Conservation (phyloP, 2,113 vertebrate species). For the Xenopus borealis region DNA sequence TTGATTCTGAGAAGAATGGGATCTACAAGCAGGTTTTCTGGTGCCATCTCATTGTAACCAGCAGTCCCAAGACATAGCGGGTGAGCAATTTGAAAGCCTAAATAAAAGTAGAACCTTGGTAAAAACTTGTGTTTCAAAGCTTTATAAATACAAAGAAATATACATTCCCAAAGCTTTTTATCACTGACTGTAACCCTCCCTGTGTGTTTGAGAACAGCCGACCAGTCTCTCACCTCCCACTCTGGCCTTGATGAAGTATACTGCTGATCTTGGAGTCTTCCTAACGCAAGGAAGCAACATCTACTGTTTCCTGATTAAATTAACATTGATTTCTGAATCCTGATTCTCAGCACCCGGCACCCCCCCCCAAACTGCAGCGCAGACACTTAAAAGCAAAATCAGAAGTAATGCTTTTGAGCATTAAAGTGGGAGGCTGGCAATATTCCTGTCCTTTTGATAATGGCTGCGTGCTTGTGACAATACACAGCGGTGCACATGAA, state of each 20-base stretch:
- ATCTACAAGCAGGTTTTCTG: too few relatives aligned
- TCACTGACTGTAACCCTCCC: neutral
- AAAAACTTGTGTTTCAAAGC: too few relatives aligned
- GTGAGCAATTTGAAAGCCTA: too few relatives aligned
- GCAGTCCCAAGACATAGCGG: too few relatives aligned
- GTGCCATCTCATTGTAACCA: too few relatives aligned
- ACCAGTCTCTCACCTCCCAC: neutral
- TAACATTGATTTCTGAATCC: conserved; percentile 63
- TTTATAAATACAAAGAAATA: too few relatives aligned
- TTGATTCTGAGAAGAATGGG: too few relatives aligned
- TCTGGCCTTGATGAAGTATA: conserved; percentile 21
- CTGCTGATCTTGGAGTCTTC: conserved; percentile 33
- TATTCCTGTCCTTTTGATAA: conserved; percentile 46
- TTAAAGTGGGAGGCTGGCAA: conserved; percentile 48
- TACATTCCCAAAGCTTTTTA: too few relatives aligned
- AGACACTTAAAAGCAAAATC: conserved; percentile 53
- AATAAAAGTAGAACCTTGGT: too few relatives aligned
- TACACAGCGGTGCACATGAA: conserved; percentile 14
- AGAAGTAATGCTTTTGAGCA: conserved; percentile 55
- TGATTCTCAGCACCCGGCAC: conserved; percentile 38
- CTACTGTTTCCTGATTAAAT: conserved; percentile 57
- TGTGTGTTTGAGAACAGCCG: neutral
- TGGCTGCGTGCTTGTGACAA: conserved; percentile 35
- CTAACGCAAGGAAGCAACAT: conserved; percentile 52
- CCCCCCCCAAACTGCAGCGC: conserved; percentile 55